phyloP scores from a whole-genome alignment of 1,140 invertebrate genomes.

The Zaprionus taronus region DNA sequence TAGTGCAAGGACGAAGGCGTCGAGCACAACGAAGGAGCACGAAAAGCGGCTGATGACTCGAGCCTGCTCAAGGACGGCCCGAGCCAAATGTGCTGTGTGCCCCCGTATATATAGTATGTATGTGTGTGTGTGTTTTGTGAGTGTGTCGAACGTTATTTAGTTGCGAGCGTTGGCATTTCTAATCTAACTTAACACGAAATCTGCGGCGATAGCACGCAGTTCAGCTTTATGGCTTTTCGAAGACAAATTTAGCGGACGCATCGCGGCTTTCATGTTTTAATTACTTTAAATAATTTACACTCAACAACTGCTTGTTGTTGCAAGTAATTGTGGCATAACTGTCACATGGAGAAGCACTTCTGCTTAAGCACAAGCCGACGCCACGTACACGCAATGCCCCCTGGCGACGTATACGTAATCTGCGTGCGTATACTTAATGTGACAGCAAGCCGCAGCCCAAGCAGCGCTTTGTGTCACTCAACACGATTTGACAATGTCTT shows the following conservation, averaged over 20 bases:
- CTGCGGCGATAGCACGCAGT: not conserved
- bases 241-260: not conserved
- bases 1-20: slow-evolving; percentile 30
- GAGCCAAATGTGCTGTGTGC: not conserved
- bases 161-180: slow-evolving; percentile 52
- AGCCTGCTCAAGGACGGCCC: slow-evolving; percentile 37
- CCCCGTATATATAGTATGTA: not conserved
- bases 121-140: slow-evolving; percentile 2
- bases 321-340: slow-evolving; percentile 10
- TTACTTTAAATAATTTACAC: slow-evolving; percentile 19
- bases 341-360: not conserved
- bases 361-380: not conserved
- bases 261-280: slow-evolving; percentile 24
- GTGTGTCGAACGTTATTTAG: slow-evolving; percentile 53
- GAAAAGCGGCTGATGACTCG: slow-evolving; percentile 13
- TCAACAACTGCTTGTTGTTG: not conserved
- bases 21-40: slow-evolving; percentile 23
- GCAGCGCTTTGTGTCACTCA: slow-evolving; percentile 35
- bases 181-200: slow-evolving; percentile 46
- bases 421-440: slow-evolving; percentile 46
- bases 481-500: not conserved
- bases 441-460: slow-evolving; percentile 29
- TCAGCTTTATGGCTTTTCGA: slow-evolving; percentile 36
- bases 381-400: not conserved
- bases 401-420: slow-evolving; percentile 36